Base-by-base conservation (phyloP, 2,797 vertebrate species). In the Psittacula echo region DNA sequence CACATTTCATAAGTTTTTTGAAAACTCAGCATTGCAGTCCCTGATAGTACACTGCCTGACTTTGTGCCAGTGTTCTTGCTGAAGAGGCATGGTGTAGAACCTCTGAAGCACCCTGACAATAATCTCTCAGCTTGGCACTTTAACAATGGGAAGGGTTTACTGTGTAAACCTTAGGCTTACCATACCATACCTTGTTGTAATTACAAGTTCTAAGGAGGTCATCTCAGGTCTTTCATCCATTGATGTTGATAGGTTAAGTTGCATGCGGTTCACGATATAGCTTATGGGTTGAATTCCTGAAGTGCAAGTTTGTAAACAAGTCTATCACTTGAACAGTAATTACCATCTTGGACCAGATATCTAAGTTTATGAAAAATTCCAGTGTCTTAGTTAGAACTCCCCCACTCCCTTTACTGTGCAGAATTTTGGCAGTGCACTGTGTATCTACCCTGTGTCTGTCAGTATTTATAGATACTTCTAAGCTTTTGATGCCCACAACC, bases 401-500 rank as follows among this genome's bases (percentile, higher is more conserved):
- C 23, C 26, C 15, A 45, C 74, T 71, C 14, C n/a, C 29, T 79
- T 84, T 74, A 64, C 42, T 90, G 64, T 90, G 60, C 29, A 89
- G 60, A 91, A 82, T 93, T 85, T 75, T 93, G 45, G 48, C 41
- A 73, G 39, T n/a, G 39, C 17, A n/a, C 10, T 66, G 67, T 82
- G 30, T 86, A 42, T 79, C 65, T 85, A 20, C 9, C 20, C 39
- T n/a, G 18, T 60, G 67, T 18, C 67, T 85, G 50, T 62, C 61
- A 37, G 44, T 93, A 92, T 92, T 92, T 91, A 92, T 94, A 94
- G 90, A 47, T 80, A 37, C 61, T 93, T 82, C 29, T 83, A 80
- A 67, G 78, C 74, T 87, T 50, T 74, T 93, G 78, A 90, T 95
- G 67, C 44, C 42, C 56, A 21, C 51, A 91, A 7, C 65, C 72